phyloP scores from a whole-genome alignment of 2,797 vertebrate species.

The Euthynnus affinis region DNA sequence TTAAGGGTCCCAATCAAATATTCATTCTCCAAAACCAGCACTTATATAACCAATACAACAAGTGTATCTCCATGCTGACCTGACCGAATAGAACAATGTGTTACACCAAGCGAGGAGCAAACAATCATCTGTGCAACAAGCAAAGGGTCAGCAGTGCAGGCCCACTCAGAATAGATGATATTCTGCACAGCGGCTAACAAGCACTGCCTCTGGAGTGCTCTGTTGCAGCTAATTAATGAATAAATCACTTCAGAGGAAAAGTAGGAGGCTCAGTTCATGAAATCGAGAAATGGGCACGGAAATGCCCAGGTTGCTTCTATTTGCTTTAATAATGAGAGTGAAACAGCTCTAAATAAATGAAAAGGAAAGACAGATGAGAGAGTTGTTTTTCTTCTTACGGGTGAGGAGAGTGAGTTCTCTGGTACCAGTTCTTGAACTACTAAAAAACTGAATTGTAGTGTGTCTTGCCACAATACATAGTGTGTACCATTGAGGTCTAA shows the following conservation, averaged over 20 bases:
- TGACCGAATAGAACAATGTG: slow-evolving; percentile 68
- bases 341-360: slow-evolving; percentile 53
- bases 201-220: slow-evolving; percentile 41
- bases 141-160: slow-evolving; percentile 60
- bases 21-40: slow-evolving; percentile 85
- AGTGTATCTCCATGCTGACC: slow-evolving; percentile 73
- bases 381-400: background rate
- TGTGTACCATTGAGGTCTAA: background rate
- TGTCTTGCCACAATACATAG: background rate
- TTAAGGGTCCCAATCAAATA: slow-evolving; percentile 87
- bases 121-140: slow-evolving; percentile 60
- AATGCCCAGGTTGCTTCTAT: slow-evolving; percentile 39
- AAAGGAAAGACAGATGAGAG: slow-evolving; percentile 9
- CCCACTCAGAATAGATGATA: slow-evolving; percentile 66
- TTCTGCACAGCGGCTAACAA: slow-evolving; percentile 59
- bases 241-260: slow-evolving; percentile 61
- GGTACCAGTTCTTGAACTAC: too few relatives aligned
- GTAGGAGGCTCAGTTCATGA: slow-evolving; percentile 40
- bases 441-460: too few relatives aligned
- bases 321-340: slow-evolving; percentile 55
- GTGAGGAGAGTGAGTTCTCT: background rate
- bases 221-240: slow-evolving; percentile 72
- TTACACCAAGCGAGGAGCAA: slow-evolving; percentile 59
- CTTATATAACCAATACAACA: slow-evolving; percentile 83
- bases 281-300: slow-evolving; percentile 36